Evolutionary conservation across 2,888 invertebrate species (phyloP).

Genomic region (Hydrotaea cyrtoneurina): DNA sequence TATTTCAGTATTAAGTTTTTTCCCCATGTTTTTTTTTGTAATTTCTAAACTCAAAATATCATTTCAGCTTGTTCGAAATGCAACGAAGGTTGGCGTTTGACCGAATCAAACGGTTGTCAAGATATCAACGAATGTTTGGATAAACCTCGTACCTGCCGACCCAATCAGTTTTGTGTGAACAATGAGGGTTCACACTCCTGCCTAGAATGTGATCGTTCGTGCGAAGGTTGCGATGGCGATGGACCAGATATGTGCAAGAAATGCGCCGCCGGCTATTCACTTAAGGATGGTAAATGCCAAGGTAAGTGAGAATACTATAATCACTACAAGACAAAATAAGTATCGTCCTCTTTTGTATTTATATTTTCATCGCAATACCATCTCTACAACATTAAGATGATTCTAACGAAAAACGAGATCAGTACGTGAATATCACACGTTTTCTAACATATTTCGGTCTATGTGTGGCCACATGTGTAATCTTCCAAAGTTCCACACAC

Average conservation of each 20-base stretch:
- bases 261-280: constrained; percentile 88
- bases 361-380: not conserved
- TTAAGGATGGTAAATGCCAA: constrained; percentile 89
- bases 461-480: constrained; percentile 91
- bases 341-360: not conserved
- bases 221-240: constrained; percentile 91
- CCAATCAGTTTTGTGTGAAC: constrained; percentile 93
- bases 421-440: constrained; percentile 84
- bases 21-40: not conserved
- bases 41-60: no score
- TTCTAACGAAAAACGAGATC: constrained; percentile 82
- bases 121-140: constrained; percentile 93
- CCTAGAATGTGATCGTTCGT: constrained; percentile 90
- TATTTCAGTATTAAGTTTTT: no score
- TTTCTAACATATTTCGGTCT: constrained; percentile 93
- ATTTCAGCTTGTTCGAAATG: constrained; percentile 81
- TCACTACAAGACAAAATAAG: not conserved
- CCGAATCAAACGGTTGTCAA: constrained; percentile 89
- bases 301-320: constrained; percentile 81
- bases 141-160: constrained; percentile 82
- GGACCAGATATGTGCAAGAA: constrained; percentile 94
- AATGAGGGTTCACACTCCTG: constrained; percentile 92
- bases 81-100: constrained; percentile 87
- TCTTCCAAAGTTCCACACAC: constrained; percentile 89
- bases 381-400: constrained; percentile 77